Conservation (phyloP, 1,140 invertebrate genomes). For the Palaemon carinicauda region DNA sequence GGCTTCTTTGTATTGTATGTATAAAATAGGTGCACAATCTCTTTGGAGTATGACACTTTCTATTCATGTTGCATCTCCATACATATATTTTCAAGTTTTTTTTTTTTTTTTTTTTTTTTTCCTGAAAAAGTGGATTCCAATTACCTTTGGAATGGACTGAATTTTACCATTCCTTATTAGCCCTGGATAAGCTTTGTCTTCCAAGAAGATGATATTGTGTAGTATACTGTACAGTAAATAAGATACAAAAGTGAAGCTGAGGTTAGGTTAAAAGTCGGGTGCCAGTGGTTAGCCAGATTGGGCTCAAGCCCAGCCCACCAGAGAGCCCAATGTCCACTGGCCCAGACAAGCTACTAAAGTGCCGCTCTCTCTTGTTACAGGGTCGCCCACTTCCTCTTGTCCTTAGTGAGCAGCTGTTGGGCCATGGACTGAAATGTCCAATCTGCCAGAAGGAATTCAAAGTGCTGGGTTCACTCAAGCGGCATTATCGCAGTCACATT, state of each 20-base stretch:
- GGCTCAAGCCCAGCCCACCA: constrained; percentile 11
- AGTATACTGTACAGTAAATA: constrained; percentile 3
- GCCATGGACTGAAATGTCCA: constrained; percentile 73
- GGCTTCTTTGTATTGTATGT: background rate
- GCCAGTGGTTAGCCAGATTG: constrained; percentile 21
- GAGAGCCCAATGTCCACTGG: constrained; percentile 39
- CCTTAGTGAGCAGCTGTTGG: constrained; percentile 56
- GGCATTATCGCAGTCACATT: constrained; percentile 64
- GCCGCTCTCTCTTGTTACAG: constrained; percentile 59
- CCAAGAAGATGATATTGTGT: background rate
- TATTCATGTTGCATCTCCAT: background rate
- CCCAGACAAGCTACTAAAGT: constrained; percentile 59
- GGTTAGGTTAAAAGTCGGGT: constrained; percentile 5
- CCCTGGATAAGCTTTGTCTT: no score
- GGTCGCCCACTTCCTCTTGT: constrained; percentile 55
- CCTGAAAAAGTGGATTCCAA: background rate
- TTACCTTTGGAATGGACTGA: no score
- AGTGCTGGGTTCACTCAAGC: constrained; percentile 62
- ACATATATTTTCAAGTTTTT: background rate
- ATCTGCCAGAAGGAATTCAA: constrained; percentile 72
- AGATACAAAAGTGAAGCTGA: background rate
- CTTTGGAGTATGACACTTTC: background rate
- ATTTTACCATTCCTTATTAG: no score
- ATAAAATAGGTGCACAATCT: background rate
- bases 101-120: background rate